These are phyloP conservation scores for Drosophila mimetica DNA, from an alignment of 2,888 invertebrate genomes.

Conservation along the genomic window DNA sequence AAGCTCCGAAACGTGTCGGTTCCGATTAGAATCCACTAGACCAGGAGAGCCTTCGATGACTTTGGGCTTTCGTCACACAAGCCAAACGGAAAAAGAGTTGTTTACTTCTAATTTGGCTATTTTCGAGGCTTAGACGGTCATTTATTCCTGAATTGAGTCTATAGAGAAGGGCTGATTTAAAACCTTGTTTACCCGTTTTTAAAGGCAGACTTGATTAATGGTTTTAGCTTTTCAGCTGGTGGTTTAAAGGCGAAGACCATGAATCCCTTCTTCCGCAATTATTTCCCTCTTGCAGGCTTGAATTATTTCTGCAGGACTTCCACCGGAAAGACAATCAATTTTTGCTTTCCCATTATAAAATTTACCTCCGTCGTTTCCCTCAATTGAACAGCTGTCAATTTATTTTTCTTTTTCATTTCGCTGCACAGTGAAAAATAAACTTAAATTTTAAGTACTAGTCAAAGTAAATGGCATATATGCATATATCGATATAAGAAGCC, in stretches of 20 bases:
- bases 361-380: slow-evolving; percentile 29
- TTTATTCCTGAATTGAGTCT: slow-evolving; percentile 58
- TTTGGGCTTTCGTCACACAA: slow-evolving; percentile 38
- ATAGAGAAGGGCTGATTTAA: slow-evolving; percentile 38
- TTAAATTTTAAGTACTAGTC: too few relatives aligned
- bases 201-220: slow-evolving; percentile 60
- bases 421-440: neutral
- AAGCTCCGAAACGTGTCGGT: slow-evolving; percentile 52
- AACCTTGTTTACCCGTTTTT: slow-evolving; percentile 57
- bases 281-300: slow-evolving; percentile 8
- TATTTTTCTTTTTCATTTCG: slow-evolving; percentile 3
- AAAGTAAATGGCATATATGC: too few relatives aligned
- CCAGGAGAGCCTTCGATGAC: slow-evolving; percentile 44
- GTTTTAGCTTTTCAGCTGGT: slow-evolving; percentile 21
- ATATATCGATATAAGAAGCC: too few relatives aligned
- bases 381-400: slow-evolving; percentile 50
- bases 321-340: slow-evolving; percentile 39
- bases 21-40: slow-evolving; percentile 35
- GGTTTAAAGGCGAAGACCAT: slow-evolving; percentile 20
- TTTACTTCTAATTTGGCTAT: slow-evolving; percentile 67
- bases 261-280: slow-evolving; percentile 1
- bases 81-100: slow-evolving; percentile 53
- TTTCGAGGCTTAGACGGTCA: slow-evolving; percentile 61
- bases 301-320: slow-evolving; percentile 18
- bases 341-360: slow-evolving; percentile 23